Conservation (phyloP, 2,888 invertebrate species). For the Polietes domitor region DNA sequence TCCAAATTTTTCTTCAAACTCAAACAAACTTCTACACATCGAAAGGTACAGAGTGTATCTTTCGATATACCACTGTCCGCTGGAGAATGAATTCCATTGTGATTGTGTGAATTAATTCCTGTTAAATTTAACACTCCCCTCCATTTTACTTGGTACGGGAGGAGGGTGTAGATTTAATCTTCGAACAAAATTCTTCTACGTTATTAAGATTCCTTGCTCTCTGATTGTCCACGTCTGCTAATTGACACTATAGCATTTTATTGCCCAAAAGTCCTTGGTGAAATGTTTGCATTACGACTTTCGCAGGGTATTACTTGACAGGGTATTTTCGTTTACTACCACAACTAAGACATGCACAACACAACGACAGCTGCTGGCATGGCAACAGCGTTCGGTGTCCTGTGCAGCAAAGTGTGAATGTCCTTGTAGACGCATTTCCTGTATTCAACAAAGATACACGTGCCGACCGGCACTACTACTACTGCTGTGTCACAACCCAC, state of each 20-base stretch:
- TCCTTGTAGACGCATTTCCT: conserved; percentile 25
- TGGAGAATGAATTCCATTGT: too few relatives aligned
- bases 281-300: conserved; percentile 9
- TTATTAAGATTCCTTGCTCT: too few relatives aligned
- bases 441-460: neutral
- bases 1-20: too few relatives aligned
- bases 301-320: neutral
- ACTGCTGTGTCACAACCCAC: conserved; percentile 3
- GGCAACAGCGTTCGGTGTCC: neutral
- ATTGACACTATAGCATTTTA: neutral
- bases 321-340: neutral
- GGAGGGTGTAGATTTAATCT: too few relatives aligned
- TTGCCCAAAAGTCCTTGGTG: neutral
- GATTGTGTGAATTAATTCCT: too few relatives aligned
- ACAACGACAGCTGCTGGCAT: neutral
- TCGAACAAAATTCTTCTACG: too few relatives aligned
- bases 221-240: neutral
- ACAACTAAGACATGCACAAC: neutral
- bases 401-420: neutral
- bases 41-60: too few relatives aligned
- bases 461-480: neutral
- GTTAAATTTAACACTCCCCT: too few relatives aligned
- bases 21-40: too few relatives aligned
- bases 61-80: too few relatives aligned
- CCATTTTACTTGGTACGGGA: too few relatives aligned